Evolutionary conservation across 2,797 vertebrate genomes (phyloP), one percentile per base, ranked within the genome.

Genomic region (Sebastes cheni): DNA sequence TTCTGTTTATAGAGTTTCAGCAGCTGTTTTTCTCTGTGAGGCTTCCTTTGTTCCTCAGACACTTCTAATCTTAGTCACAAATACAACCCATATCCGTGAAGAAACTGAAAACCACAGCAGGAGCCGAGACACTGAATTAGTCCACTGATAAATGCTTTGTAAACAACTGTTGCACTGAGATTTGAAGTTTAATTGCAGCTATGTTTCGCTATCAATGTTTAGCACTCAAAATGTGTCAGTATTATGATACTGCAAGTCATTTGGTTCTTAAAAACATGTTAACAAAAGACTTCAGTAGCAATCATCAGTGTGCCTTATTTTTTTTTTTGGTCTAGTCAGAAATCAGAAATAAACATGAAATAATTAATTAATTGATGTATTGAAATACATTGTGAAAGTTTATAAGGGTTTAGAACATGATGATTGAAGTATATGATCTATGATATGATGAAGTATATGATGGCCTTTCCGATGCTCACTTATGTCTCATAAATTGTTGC

Each of bases 1-100:
- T 86, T 91, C 74, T 92, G 86, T 88, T 91, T 76, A 79, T 89
- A 87, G 85, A 67, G 75, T 77, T 88, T 90, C 56, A 85, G 66
- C 67, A 83, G 74, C 80, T 75, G 73, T 83, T 86, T 16, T 42
- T 87, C 52, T 82, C 52, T 81, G 23, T 5, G 20, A 79, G 77
- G 55, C 50, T 54, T 74, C 39, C 75, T 92, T 85, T 83, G 61
- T 74, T 84, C 72, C 70, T 73, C 52, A 77, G 72, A 77, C 75
- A 65, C 67, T 72, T 82, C 60, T 80, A 84, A 81, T 79, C 62
- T 80, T 78, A 62, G 80, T 55, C 71, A 73, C 56, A 62, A 75
- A 70, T 60, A 29, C 32, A 70, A 56, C 18, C 27, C 42, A 46
- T 23, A 55, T 9, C 78, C 34, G 42, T 2, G 25, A 84, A 74